These are phyloP conservation scores for Cephus rjabovi DNA, from an alignment of 2,888 invertebrate genomes.

Conservation along the genomic window DNA sequence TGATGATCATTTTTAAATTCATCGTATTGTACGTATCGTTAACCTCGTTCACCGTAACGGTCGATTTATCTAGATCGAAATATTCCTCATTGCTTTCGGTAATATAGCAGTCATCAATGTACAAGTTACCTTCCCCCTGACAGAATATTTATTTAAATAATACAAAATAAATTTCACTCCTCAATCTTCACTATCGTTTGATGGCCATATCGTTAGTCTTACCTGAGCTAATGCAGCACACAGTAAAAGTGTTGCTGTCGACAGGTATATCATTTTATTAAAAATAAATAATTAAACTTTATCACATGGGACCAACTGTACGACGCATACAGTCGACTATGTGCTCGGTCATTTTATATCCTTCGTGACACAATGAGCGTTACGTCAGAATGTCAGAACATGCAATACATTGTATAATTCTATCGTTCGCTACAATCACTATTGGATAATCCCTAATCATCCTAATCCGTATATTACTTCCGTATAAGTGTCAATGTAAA, in stretches of 20 bases:
- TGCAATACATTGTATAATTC: background rate
- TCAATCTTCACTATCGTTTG: background rate
- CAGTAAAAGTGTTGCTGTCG: background rate
- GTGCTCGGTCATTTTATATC: background rate
- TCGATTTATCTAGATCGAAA: background rate
- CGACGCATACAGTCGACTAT: background rate
- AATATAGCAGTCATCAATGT: background rate
- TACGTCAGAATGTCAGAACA: background rate
- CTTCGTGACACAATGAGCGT: background rate
- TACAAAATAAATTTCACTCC: background rate
- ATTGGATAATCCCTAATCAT: background rate
- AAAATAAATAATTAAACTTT: too few relatives aligned
- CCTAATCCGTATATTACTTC: background rate
- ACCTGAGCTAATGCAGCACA: background rate
- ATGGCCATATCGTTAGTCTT: background rate
- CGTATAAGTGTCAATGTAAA: background rate
- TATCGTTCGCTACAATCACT: background rate
- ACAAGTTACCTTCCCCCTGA: background rate
- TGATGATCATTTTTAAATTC: slow-evolving; percentile 13
- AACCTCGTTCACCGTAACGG: slow-evolving; percentile 11
- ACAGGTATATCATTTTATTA: background rate
- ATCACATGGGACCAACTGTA: background rate
- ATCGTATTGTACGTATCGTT: slow-evolving; percentile 20
- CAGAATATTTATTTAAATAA: background rate
- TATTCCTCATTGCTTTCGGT: background rate